phyloP scores from a whole-genome alignment of 2,113 vertebrate genomes.

The Indicator indicator region DNA sequence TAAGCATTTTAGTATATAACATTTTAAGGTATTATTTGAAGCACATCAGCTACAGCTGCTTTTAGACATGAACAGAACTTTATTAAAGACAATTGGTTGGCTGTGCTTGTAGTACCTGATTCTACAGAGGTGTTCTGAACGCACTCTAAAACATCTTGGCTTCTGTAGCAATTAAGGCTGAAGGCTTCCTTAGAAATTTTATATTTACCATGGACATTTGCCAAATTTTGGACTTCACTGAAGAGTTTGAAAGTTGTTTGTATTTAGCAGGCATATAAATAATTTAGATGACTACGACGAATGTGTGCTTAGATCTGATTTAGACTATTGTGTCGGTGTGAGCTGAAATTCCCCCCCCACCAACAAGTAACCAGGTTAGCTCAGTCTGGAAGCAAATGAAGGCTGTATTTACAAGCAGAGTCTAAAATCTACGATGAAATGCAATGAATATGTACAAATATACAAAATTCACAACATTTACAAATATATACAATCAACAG shows the following conservation, averaged over 20 bases:
- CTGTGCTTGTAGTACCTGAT: background rate
- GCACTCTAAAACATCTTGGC: background rate
- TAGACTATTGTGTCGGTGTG: no score
- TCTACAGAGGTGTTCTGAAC: background rate
- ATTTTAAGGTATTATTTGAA: background rate
- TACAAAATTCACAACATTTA: no score
- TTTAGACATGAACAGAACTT: background rate
- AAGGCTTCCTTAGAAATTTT: slow-evolving; percentile 25
- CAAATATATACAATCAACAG: no score
- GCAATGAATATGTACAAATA: no score
- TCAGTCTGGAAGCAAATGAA: no score
- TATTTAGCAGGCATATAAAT: slow-evolving; percentile 33
- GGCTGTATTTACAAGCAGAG: no score
- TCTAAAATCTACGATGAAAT: no score
- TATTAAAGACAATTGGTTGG: background rate
- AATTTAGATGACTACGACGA: slow-evolving; percentile 11
- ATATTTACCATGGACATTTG: background rate
- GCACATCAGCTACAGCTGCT: background rate
- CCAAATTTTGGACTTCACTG: slow-evolving; percentile 24
- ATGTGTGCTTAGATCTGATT: slow-evolving; percentile 46
- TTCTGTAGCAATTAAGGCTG: background rate
- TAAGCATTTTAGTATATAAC: background rate
- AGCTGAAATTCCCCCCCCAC: no score
- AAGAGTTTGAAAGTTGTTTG: slow-evolving; percentile 25
- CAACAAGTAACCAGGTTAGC: no score